Conservation (phyloP, 2,888 invertebrate genomes). For the Cheilosia variabilis region DNA sequence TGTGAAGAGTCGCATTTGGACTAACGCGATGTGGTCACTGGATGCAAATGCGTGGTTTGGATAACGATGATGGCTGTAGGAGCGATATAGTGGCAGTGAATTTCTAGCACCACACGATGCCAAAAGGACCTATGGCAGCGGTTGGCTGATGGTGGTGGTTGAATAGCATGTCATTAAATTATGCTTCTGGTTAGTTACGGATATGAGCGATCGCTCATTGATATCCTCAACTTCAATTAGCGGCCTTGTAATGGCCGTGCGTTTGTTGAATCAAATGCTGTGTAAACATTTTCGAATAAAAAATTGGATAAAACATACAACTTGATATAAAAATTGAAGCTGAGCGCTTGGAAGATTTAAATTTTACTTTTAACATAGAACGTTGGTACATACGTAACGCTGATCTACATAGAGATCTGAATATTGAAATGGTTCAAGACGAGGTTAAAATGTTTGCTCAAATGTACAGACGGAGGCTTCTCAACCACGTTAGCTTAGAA, state of each 20-base stretch:
- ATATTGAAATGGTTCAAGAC: too few species aligned
- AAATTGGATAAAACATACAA: too few species aligned
- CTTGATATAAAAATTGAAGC: too few species aligned
- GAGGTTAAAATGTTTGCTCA: too few species aligned
- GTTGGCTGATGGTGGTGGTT: conserved; percentile 63
- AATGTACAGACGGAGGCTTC: too few species aligned
- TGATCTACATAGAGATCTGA: too few species aligned
- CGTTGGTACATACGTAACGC: too few species aligned
- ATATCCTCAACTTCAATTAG: conserved; percentile 56
- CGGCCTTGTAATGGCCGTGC: not conserved
- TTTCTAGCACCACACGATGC: conserved; percentile 53
- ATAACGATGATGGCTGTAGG: conserved; percentile 55
- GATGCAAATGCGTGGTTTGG: conserved; percentile 72
- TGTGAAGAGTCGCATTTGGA: conserved; percentile 35
- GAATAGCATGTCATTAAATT: conserved; percentile 67
- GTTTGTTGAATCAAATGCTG: not conserved
- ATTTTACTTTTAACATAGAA: too few species aligned
- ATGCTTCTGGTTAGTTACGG: conserved; percentile 62
- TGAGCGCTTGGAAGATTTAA: too few species aligned
- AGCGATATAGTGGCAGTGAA: conserved; percentile 35
- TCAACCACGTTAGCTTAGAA: too few species aligned
- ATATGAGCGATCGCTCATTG: conserved; percentile 57
- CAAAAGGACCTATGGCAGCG: conserved; percentile 54
- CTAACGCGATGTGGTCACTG: conserved; percentile 63
- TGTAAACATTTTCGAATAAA: too few species aligned